These are phyloP conservation scores for Alethe castanea DNA, from an alignment of 2,113 vertebrate genomes.

Conservation along the genomic window DNA sequence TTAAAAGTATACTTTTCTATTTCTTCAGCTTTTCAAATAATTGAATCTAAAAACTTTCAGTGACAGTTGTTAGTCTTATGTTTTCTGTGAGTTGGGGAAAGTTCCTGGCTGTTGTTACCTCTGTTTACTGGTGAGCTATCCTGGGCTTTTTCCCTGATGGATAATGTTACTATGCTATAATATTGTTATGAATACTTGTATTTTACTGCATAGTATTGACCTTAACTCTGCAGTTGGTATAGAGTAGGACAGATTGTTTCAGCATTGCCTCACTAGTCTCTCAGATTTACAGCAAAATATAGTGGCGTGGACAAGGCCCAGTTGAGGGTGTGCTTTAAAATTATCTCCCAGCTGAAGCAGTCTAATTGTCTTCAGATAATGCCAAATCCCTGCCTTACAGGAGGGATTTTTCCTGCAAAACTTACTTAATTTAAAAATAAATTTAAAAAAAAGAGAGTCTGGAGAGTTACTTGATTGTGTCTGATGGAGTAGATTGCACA, in stretches of 20 bases:
- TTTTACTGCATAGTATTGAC: background rate
- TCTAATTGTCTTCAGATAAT: background rate
- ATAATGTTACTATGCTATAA: background rate
- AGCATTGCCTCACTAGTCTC: background rate
- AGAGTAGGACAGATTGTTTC: background rate
- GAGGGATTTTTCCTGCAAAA: background rate
- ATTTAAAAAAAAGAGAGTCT: background rate
- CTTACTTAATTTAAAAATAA: background rate
- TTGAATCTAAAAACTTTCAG: background rate
- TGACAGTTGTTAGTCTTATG: background rate
- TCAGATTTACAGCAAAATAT: background rate
- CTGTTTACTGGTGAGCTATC: background rate
- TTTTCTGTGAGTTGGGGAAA: background rate
- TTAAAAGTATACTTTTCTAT: background rate
- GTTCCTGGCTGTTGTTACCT: background rate
- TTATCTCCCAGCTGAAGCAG: background rate
- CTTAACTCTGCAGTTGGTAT: background rate
- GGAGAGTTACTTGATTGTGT: background rate
- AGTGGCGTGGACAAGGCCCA: background rate
- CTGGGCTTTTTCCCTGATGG: background rate
- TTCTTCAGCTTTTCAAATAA: background rate
- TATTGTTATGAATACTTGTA: background rate
- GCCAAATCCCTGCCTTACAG: background rate
- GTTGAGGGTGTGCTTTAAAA: background rate
- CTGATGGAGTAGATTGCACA: background rate